These are phyloP conservation scores for Amphimallon solstitiale DNA, from an alignment of 2,888 invertebrate species.

Conservation along the genomic window DNA sequence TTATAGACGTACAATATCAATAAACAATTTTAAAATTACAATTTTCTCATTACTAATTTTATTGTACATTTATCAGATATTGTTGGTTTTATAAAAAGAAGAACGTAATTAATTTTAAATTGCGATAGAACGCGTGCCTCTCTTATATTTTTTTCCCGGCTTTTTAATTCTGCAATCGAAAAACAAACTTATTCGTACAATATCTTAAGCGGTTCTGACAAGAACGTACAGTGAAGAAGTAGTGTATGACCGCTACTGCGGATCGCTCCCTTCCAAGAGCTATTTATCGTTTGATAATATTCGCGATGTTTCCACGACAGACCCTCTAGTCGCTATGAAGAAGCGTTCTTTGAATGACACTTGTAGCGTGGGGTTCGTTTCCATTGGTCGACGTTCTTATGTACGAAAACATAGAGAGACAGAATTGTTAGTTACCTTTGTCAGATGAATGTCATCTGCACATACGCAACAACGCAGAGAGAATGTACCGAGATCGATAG, in stretches of 20 bases:
- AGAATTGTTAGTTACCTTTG: conserved; percentile 15
- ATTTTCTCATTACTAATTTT: too few relatives aligned
- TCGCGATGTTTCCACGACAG: conserved; percentile 26
- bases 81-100: too few relatives aligned
- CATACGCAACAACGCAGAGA: background rate
- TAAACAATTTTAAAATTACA: background rate
- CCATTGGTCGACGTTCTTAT: conserved; percentile 26
- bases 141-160: background rate
- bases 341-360: conserved; percentile 31
- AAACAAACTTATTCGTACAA: conserved; percentile 33
- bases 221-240: conserved; percentile 36
- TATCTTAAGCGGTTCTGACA: conserved; percentile 36
- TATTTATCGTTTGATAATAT: conserved; percentile 29
- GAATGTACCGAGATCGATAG: conserved; percentile 36
- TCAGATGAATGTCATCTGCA: conserved; percentile 25
- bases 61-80: too few relatives aligned
- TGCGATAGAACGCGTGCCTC: too few relatives aligned
- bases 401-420: background rate
- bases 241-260: conserved; percentile 20
- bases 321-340: conserved; percentile 15
- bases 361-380: conserved; percentile 18
- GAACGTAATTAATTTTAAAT: too few relatives aligned
- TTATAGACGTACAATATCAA: background rate
- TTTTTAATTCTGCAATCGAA: background rate
- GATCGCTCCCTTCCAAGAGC: conserved; percentile 36